phyloP scores from a whole-genome alignment of 1,140 invertebrate genomes.

The Drosophila mayri region DNA sequence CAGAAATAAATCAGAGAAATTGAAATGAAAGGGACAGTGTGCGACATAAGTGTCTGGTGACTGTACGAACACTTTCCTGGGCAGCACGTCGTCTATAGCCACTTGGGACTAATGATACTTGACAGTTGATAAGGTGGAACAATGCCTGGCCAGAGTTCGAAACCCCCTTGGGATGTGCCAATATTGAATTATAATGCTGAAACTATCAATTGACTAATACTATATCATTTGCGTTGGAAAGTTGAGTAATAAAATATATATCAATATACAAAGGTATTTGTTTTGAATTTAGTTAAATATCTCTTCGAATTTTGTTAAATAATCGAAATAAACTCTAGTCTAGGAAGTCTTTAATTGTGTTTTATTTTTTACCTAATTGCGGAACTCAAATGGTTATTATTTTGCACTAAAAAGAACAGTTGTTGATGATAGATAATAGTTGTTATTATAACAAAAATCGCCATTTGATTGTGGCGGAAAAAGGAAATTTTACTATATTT shows the following conservation, averaged over 20 bases:
- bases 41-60: conserved; percentile 28
- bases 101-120: background rate
- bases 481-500: background rate
- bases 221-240: background rate
- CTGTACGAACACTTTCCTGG: conserved; percentile 24
- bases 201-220: background rate
- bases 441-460: background rate
- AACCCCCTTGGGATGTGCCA: conserved; percentile 18
- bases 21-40: conserved; percentile 1
- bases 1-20: conserved; percentile 44
- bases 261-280: background rate
- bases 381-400: background rate
- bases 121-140: conserved; percentile 34
- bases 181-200: conserved; percentile 2
- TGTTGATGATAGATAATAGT: background rate
- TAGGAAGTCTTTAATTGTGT: background rate
- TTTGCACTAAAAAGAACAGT: background rate
- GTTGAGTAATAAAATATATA: background rate
- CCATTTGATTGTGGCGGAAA: background rate
- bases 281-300: background rate
- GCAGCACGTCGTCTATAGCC: conserved; percentile 9
- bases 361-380: background rate
- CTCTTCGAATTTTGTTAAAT: background rate
- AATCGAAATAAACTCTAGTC: background rate
- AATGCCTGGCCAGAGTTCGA: background rate